These are phyloP conservation scores for Drosophila miranda DNA, from an alignment of 1,140 invertebrate genomes.

Conservation along the genomic window DNA sequence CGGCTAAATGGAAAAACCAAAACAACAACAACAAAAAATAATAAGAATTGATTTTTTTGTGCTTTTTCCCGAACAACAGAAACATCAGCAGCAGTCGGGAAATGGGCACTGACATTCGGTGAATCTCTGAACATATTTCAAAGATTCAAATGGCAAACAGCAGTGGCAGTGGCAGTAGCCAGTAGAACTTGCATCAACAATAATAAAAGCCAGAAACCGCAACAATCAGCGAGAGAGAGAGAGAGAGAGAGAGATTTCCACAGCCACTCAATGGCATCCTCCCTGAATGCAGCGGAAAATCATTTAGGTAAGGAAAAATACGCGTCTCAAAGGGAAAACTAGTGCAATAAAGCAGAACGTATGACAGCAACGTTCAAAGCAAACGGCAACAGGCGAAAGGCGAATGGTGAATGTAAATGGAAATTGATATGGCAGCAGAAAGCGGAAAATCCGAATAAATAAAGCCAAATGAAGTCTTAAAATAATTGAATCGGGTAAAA, in stretches of 20 bases:
- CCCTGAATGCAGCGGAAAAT: conserved; percentile 31
- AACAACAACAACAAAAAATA: not conserved
- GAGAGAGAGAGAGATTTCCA: conserved; percentile 16
- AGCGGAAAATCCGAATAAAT: conserved; percentile 16
- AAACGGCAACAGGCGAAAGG: not conserved
- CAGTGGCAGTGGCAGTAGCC: conserved; percentile 6
- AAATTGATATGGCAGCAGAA: conserved; percentile 2
- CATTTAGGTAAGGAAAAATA: conserved; percentile 50
- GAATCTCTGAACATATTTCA: conserved; percentile 53
- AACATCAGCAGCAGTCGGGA: conserved; percentile 10
- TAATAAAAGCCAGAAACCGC: conserved; percentile 14
- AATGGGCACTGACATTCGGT: conserved; percentile 38
- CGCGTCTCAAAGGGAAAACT: conserved; percentile 32
- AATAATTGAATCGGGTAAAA: no score
- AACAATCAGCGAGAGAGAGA: conserved; percentile 21
- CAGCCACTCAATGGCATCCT: conserved; percentile 22
- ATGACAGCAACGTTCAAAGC: conserved; percentile 17
- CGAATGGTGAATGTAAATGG: not conserved
- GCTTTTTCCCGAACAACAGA: conserved; percentile 33
- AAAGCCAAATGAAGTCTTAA: not conserved
- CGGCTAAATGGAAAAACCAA: conserved; percentile 58
- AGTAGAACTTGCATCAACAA: conserved; percentile 8
- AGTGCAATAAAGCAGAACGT: conserved; percentile 43
- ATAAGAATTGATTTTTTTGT: conserved; percentile 65
- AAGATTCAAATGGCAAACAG: conserved; percentile 46